phyloP scores from a whole-genome alignment of 2,797 vertebrate species.

The Ctenosaura bakeri region DNA sequence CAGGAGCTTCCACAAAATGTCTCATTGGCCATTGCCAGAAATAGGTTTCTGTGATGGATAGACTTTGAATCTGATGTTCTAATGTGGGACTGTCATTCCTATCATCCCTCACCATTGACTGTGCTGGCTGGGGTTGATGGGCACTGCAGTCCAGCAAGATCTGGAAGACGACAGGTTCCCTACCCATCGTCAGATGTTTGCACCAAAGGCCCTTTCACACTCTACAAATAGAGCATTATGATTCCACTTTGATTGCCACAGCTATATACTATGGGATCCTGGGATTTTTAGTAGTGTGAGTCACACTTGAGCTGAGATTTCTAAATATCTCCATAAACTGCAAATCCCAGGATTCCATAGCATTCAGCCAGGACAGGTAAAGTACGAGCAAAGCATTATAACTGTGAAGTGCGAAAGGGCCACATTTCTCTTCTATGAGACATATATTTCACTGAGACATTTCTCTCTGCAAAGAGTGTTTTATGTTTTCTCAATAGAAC shows the following conservation, averaged over 20 bases:
- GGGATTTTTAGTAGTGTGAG: too few species aligned
- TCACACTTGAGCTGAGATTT: too few species aligned
- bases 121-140: neutral
- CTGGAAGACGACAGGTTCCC: neutral
- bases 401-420: too few species aligned
- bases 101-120: neutral
- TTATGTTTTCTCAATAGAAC: fast-evolving
- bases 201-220: too few species aligned
- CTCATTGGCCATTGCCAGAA: neutral
- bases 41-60: neutral
- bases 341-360: too few species aligned
- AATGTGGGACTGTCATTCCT: neutral
- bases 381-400: too few species aligned
- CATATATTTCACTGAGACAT: fast-evolving
- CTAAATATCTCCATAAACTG: too few species aligned
- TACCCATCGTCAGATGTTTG: too few species aligned
- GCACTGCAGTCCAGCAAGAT: neutral
- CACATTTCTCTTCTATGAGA: neutral
- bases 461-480: fast-evolving
- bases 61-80: neutral
- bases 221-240: too few species aligned
- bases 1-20: neutral
- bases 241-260: too few species aligned
- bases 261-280: too few species aligned
- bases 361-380: too few species aligned